Evolutionary conservation across 2,797 vertebrate genomes (phyloP).

Genomic region (Platalea minor): DNA sequence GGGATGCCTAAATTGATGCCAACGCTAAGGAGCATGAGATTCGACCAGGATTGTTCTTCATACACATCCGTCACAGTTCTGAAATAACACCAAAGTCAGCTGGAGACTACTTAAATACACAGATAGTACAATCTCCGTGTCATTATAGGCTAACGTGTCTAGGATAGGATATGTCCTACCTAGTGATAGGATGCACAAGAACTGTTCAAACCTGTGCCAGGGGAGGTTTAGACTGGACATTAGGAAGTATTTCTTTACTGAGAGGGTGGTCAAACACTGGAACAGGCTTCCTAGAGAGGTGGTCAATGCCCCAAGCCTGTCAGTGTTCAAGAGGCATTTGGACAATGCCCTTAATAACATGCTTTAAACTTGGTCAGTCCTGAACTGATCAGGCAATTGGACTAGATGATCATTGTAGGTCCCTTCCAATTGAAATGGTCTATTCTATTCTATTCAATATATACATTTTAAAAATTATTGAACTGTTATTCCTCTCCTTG

Average conservation of each 20-base stretch:
- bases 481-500: neutral
- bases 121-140: neutral
- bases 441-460: neutral
- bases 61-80: neutral
- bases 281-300: neutral
- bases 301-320: neutral
- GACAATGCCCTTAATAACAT: neutral
- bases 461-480: neutral
- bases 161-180: neutral
- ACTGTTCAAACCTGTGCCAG: neutral
- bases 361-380: neutral
- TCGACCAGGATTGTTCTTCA: neutral
- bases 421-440: neutral
- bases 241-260: neutral
- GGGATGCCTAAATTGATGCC: neutral
- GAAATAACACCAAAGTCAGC: neutral
- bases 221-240: neutral
- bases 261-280: neutral
- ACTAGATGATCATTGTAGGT: neutral
- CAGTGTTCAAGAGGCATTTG: neutral
- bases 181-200: fast-evolving
- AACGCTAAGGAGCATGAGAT: neutral
- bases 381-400: neutral
- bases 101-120: neutral
- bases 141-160: neutral